Evolutionary conservation across 2,113 vertebrate genomes (phyloP), one percentile per base, ranked within the genome.

Genomic region (Diglossa brunneiventris): DNA sequence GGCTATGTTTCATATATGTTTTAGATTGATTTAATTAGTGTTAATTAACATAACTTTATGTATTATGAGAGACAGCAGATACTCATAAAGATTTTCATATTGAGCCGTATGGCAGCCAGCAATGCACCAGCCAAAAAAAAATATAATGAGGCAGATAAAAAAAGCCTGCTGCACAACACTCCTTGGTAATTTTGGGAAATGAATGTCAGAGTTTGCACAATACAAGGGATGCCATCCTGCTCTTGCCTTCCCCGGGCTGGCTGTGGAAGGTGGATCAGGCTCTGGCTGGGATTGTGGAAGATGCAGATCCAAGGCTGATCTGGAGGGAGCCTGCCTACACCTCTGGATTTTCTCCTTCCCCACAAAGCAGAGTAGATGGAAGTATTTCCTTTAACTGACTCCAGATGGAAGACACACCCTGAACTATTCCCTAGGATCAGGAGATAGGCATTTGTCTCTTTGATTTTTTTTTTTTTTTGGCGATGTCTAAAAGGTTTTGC

Each of bases 31-130:
- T 88, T 61, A 89, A 85, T 95, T 75, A 79, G 26, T 59, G 68
- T 67, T 93, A 94, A 82, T 68, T 81, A 89, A 67, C 76, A 56
- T 91, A 83, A 83, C 77, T 95, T 93, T 87, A 63, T 84, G 79
- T 66, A 67, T 95, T 94, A 94, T 91, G 93, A 94, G 92, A 94
- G 86, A 80, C 77, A 91, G 91, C 94, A 88, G 93, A 92, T 82
- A 96, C 69, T 85, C 95, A 93, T 93, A 91, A 69, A 94, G 89
- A 59, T 78, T 95, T 92, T 92, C 87, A 80, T 62, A 90, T 80
- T 91, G 74, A 94, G 64, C 84, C 37, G 53, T 96, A 80, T 95
- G 95, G 96, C 89, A 88, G 63, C 41, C 64, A 89, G 93, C 72
- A 80, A 85, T 70, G 80, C 47, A 80, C 63, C 87, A 94, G 77